phyloP scores from a whole-genome alignment of 1,140 invertebrate genomes.

The Neodiprion lecontei region DNA sequence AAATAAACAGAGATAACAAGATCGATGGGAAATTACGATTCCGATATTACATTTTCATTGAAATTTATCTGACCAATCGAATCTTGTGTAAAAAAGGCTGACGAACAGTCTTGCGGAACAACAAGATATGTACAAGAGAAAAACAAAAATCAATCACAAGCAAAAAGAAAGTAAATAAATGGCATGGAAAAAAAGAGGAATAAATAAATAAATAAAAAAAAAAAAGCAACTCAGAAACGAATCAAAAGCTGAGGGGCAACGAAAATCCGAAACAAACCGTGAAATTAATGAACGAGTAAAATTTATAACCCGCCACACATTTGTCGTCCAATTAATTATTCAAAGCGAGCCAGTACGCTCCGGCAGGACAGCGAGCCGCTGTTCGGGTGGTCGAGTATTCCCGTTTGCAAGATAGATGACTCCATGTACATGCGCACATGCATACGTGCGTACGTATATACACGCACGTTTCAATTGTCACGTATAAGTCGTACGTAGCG shows the following conservation, averaged over 20 bases:
- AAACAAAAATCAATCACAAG: background rate
- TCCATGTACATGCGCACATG: background rate
- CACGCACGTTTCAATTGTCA: constrained; percentile 3
- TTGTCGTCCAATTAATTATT: constrained; percentile 5
- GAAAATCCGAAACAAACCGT: background rate
- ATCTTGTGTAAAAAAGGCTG: too few relatives aligned
- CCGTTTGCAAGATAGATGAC: constrained; percentile 2
- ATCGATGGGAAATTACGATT: too few relatives aligned
- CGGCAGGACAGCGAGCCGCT: background rate
- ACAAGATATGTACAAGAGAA: too few relatives aligned
- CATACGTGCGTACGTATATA: background rate
- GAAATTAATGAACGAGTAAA: constrained; percentile 3
- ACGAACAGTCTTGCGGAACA: too few relatives aligned
- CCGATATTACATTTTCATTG: too few relatives aligned
- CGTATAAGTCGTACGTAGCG: background rate
- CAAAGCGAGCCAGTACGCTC: background rate
- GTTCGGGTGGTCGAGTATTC: constrained; percentile 1
- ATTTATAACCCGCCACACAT: background rate
- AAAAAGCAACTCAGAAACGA: background rate
- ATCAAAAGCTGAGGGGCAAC: too few relatives aligned
- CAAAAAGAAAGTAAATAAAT: background rate
- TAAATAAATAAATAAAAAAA: background rate
- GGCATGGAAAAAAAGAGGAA: background rate
- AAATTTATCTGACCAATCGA: too few relatives aligned
- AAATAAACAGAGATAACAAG: too few relatives aligned